Evolutionary conservation across 2,888 invertebrate species (phyloP).

Genomic region (Philopedon plagiatum): DNA sequence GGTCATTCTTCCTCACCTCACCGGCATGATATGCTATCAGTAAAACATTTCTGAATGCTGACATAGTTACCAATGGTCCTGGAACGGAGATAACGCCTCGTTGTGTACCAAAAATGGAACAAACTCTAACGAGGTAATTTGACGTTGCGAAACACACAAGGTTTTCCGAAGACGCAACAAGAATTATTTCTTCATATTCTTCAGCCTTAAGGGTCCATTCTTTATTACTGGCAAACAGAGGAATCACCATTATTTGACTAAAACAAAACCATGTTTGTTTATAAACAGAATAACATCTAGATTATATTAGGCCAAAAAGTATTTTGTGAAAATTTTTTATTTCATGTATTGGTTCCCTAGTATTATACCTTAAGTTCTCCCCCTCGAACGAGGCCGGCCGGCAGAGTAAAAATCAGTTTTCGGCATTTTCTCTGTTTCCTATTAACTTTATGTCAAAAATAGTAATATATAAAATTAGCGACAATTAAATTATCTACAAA

Average conservation of each 20-base stretch:
- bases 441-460: too few species aligned
- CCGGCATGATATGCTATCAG: constrained; percentile 79
- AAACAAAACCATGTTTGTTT: constrained; percentile 48
- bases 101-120: constrained; percentile 90
- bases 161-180: constrained; percentile 78
- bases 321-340: too few species aligned
- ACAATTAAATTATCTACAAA: too few species aligned
- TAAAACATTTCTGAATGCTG: constrained; percentile 75
- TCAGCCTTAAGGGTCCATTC: constrained; percentile 90
- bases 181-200: constrained; percentile 83
- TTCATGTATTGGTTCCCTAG: too few species aligned
- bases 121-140: constrained; percentile 83
- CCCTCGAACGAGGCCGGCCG: too few species aligned
- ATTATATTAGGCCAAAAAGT: too few species aligned
- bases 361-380: too few species aligned
- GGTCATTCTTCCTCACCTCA: constrained; percentile 70
- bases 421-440: too few species aligned
- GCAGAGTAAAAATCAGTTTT: too few species aligned
- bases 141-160: constrained; percentile 87
- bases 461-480: too few species aligned
- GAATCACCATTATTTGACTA: constrained; percentile 83
- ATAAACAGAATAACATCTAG: too few species aligned
- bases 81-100: constrained; percentile 81
- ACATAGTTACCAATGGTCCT: constrained; percentile 80
- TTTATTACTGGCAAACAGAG: constrained; percentile 81